Percentiles rank a stretch among this genome's conserved stretches.
Evolutionary conservation across 2,113 vertebrate species (phyloP).

Genomic region (Zingel zingel): DNA sequence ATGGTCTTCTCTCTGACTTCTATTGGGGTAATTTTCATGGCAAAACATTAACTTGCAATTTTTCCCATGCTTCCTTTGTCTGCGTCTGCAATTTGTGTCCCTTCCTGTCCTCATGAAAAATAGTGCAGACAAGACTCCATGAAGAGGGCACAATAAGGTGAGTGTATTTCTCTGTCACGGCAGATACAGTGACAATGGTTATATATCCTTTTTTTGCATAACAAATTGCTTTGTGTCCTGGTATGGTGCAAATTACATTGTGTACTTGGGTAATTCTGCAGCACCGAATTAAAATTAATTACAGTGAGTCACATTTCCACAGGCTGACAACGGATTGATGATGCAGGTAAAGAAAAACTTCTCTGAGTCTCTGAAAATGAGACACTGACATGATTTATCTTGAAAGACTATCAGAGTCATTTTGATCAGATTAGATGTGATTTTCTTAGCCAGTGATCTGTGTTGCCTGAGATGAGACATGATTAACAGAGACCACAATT

Average conservation of each 20-base stretch:
- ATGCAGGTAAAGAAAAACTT: conserved; percentile 26
- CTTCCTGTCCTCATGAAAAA: conserved; percentile 6
- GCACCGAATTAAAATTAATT: conserved; percentile 7
- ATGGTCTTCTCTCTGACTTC: not conserved
- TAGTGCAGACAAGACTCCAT: conserved; percentile 1
- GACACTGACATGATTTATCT: conserved; percentile 49
- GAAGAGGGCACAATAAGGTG: conserved; percentile 17
- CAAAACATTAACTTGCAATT: conserved; percentile 11
- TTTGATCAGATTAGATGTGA: conserved; percentile 56
- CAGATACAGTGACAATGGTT: not conserved
- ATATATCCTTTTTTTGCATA: conserved; percentile 20
- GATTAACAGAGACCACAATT: conserved; percentile 57
- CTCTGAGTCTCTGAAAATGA: conserved; percentile 36
- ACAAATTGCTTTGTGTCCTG: conserved; percentile 19
- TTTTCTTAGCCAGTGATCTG: conserved; percentile 47
- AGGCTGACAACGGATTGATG: conserved; percentile 30
- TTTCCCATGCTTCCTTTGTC: not conserved
- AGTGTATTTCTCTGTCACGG: conserved; percentile 9
- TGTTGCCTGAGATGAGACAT: conserved; percentile 43
- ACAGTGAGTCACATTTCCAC: conserved; percentile 24
- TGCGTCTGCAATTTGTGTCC: conserved; percentile 10
- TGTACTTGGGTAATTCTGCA: conserved; percentile 11
- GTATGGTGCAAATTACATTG: not conserved
- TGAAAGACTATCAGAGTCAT: conserved; percentile 44
- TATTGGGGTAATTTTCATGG: not conserved